Evolutionary conservation across 2,888 invertebrate genomes (phyloP).

Genomic region (Protophormia terraenovae): DNA sequence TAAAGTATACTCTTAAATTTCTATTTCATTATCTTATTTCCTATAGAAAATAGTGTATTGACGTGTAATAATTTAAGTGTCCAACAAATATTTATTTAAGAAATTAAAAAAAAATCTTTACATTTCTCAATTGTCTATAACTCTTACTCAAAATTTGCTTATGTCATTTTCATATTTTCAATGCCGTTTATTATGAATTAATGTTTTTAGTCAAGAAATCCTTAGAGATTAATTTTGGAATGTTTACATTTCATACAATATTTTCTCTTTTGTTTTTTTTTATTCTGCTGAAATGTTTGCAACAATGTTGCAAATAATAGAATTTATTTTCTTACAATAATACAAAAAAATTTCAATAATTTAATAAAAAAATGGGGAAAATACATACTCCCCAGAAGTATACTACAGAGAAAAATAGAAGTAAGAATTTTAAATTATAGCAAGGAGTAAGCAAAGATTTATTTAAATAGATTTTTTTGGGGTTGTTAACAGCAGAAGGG

Average conservation of each 20-base stretch:
- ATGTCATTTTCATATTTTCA: constrained; percentile 47
- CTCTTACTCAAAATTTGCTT: not conserved
- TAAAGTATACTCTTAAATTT: not conserved
- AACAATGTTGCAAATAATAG: constrained; percentile 56
- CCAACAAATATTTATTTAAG: constrained; percentile 60
- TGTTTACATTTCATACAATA: constrained; percentile 52
- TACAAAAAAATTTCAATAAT: constrained; percentile 55
- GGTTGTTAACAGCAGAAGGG: constrained; percentile 18
- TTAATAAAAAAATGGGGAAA: not conserved
- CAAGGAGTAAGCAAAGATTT: not conserved
- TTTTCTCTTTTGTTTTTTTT: constrained; percentile 3
- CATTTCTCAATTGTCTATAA: constrained; percentile 22
- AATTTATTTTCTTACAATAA: constrained; percentile 67
- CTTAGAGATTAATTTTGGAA: constrained; percentile 64
- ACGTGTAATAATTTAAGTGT: constrained; percentile 66
- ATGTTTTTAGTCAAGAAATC: constrained; percentile 43
- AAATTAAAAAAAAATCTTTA: constrained; percentile 42
- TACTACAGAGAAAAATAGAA: not conserved
- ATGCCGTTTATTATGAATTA: constrained; percentile 41
- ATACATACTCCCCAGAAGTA: constrained; percentile 2
- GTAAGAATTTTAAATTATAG: constrained; percentile 16
- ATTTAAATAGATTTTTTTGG: constrained; percentile 10
- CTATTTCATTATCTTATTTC: not conserved
- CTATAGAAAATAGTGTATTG: constrained; percentile 30
- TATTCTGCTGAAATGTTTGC: constrained; percentile 9